Evolutionary conservation across 2,888 invertebrate genomes (phyloP), one percentile per base, ranked within the genome.

Genomic region (Mythimna ferrago): DNA sequence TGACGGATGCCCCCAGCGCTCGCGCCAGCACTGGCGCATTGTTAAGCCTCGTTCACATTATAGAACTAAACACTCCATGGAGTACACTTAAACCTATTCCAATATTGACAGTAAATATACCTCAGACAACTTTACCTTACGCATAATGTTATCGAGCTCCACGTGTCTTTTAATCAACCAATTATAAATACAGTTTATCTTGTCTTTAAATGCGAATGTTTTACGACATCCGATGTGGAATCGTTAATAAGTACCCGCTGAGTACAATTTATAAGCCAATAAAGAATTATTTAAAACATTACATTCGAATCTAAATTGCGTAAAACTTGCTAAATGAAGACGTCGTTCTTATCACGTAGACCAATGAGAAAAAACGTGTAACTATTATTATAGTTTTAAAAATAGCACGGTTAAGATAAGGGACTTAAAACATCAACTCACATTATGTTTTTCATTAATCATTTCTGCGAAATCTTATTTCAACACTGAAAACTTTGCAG

Each of bases 1-100:
- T 92, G 93, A 93, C 93, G 91, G 92, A 92, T 90, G 89, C 89
- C 87, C 82, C 83, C 81, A 86, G 83, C 88, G 79, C 64, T n/a
- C 19, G 69, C 60, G 76, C 74, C 74, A 65, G 35, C 58, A 53
- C 85, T 65, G 41, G 75, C 78, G 83, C 86, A 82, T 86, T 85
- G 85, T 87, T 86, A 69, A 83, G 73, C 82, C 80, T 80, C 80
- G 74, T 82, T 82, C 78, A 83, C 82, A 84, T 78, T 65, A 78
- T 79, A 73, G 73, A 78, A 76, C 74, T 72, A 71, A 65, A 63
- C 58, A 64, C 58, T 60, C 48, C 57, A 44, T 66, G 35, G 54
- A 79, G 57, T 56, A 54, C 63, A 58, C 56, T 73, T 62, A 21
- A 41, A 66, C 72, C 66, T 72, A n/a, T 77, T 62, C 35, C 51